Evolutionary conservation across 2,113 vertebrate species (phyloP).

Genomic region (Onychostoma macrolepis): DNA sequence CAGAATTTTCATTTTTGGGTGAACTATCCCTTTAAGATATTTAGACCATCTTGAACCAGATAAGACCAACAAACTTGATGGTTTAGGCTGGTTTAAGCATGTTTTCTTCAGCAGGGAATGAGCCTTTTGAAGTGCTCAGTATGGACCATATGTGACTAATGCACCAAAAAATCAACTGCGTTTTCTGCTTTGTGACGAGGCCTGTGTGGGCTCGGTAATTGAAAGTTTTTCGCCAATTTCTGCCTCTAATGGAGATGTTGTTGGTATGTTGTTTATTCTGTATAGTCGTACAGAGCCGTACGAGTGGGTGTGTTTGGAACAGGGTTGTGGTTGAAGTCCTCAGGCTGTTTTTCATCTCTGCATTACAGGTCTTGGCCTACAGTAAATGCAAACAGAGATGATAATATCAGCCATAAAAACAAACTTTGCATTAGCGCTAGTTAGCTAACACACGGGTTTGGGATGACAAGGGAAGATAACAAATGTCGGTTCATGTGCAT

Average conservation of each 20-base stretch:
- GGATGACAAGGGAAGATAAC: conserved; percentile 7
- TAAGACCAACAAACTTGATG: not conserved
- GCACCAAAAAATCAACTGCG: not conserved
- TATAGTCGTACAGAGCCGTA: not conserved
- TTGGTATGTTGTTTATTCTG: conserved; percentile 1
- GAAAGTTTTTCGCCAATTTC: not conserved
- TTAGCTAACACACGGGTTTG: not conserved
- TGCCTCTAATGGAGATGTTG: not conserved
- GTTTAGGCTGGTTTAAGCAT: not conserved
- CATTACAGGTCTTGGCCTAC: conserved; percentile 30
- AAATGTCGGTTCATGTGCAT: not conserved
- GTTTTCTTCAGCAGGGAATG: not conserved
- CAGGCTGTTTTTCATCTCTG: conserved; percentile 33
- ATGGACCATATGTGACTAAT: not conserved
- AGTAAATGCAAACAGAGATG: conserved; percentile 44
- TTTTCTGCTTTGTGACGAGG: not conserved
- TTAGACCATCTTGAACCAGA: not conserved
- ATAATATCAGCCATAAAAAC: conserved; percentile 46
- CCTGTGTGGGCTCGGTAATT: not conserved
- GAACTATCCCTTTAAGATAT: not conserved
- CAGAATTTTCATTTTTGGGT: too few species aligned
- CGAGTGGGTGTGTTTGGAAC: conserved; percentile 4
- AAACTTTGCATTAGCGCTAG: not conserved
- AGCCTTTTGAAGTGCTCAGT: not conserved
- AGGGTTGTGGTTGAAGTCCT: conserved; percentile 1